Evolutionary conservation across 2,113 vertebrate species (phyloP).

Genomic region (Lucifuga dentata): DNA sequence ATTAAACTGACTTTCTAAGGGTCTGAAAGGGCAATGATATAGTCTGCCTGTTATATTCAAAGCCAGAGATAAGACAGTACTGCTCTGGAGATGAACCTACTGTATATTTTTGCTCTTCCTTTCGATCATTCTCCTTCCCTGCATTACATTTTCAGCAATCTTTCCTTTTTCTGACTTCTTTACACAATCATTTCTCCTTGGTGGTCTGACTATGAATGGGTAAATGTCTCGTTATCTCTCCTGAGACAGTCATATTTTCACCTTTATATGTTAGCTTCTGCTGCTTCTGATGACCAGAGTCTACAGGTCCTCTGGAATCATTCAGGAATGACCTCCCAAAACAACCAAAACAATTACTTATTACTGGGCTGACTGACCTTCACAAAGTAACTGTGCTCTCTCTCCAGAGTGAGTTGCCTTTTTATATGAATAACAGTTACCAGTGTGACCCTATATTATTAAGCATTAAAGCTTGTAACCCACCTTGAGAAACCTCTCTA

Average conservation of each 20-base stretch:
- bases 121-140: constrained; percentile 16
- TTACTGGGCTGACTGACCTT: constrained; percentile 64
- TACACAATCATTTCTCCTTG: neutral
- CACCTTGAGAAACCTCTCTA: constrained; percentile 43
- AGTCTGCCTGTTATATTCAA: constrained; percentile 9
- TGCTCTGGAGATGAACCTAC: too few relatives aligned
- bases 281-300: constrained; percentile 52
- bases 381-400: constrained; percentile 53
- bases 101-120: neutral
- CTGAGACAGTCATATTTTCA: constrained; percentile 57
- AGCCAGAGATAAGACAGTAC: too few relatives aligned
- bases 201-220: neutral
- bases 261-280: constrained; percentile 62
- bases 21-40: constrained; percentile 16
- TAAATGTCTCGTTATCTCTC: constrained; percentile 45
- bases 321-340: constrained; percentile 55
- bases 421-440: constrained; percentile 38
- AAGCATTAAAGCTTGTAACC: constrained; percentile 31
- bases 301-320: constrained; percentile 55
- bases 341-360: constrained; percentile 59
- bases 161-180: neutral
- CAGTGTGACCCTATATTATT: constrained; percentile 19
- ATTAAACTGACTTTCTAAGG: constrained; percentile 45
- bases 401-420: constrained; percentile 53
- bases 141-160: neutral